Evolutionary conservation across 92 coral and sea anemone species (phyloP), one percentile per base, ranked within the genome.

Genomic region (Pocillopora meandrina): DNA sequence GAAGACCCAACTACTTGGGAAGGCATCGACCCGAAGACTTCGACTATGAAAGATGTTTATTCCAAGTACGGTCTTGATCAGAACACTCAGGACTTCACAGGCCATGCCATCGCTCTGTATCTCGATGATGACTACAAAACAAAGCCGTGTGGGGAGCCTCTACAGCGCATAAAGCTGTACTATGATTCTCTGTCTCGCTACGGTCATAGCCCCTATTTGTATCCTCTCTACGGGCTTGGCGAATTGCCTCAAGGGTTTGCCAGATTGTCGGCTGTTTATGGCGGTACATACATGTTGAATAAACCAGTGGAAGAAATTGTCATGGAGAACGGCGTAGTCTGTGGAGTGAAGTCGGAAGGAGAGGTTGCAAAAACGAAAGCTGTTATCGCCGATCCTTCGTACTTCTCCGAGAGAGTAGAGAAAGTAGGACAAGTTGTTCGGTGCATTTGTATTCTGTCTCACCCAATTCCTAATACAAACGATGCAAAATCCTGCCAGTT

Each of bases 231-330:
- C 70, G 98, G 98, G 0, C 82, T 95, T 57, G 98, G 98, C 12
- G 98, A 95, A 69, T 85, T 95, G 18, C 98, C 98, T 6, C 98
- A 95, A 58, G 93, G 98, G 0, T 95, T 95, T 89, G 95, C 98
- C 9, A 87, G 98, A 49, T 88, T 95, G 69, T 91, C 95, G 15
- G 98, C 98, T 6, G 92, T 95, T 13, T 93, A 89, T 79, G 98
- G 98, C 33, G 98, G 98, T 0, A 92, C 91, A 7, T 95, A 92
- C 87, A 94, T 95, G 98, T 76, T 95, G 78, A 90, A 92, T 71
- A 95, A 92, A 67, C 85, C 93, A 14, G 86, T 90, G 10, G 98
- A 92, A 63, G 89, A 83, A 71, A 79, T 95, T 23, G 75, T 91
- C 23, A 63, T 88, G 34, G 94, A 95, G 75, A 84, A 89, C 36